phyloP scores from a whole-genome alignment of 2,113 vertebrate species.

The Isichthys henryi region DNA sequence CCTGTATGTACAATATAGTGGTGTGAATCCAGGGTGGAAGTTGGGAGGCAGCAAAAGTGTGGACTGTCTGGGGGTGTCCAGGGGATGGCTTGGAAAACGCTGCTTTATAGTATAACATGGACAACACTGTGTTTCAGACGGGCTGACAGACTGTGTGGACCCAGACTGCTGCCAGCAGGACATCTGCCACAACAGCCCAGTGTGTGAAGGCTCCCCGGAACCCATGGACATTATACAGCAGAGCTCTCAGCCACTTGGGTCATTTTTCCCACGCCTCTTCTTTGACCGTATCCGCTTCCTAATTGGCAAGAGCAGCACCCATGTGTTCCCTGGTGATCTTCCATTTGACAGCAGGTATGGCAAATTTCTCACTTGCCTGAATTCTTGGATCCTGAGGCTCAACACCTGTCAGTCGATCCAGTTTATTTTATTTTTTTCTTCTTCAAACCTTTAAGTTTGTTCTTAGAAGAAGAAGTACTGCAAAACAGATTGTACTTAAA shows the following conservation, averaged over 20 bases:
- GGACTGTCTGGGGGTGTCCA: background rate
- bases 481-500: background rate
- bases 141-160: constrained; percentile 91
- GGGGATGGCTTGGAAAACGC: background rate
- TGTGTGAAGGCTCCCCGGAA: constrained; percentile 93
- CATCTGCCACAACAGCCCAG: constrained; percentile 77
- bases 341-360: constrained; percentile 89
- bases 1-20: background rate
- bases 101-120: background rate
- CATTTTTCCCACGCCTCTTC: constrained; percentile 76
- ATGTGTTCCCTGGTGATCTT: constrained; percentile 82
- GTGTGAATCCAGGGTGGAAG: background rate
- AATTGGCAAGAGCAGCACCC: constrained; percentile 85
- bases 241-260: constrained; percentile 65
- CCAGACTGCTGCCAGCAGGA: constrained; percentile 92
- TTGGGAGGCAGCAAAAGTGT: background rate
- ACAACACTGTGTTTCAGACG: constrained; percentile 62
- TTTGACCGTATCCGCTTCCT: constrained; percentile 87
- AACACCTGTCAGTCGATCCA: background rate
- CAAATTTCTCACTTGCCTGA: background rate
- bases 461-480: background rate
- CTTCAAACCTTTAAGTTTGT: background rate
- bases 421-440: background rate
- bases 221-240: constrained; percentile 88
- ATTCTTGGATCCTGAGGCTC: background rate